Percentiles rank a stretch among this genome's conserved stretches.
Evolutionary conservation across 92 coral and sea anemone species (phyloP).

Genomic region (Bergia sp.): DNA sequence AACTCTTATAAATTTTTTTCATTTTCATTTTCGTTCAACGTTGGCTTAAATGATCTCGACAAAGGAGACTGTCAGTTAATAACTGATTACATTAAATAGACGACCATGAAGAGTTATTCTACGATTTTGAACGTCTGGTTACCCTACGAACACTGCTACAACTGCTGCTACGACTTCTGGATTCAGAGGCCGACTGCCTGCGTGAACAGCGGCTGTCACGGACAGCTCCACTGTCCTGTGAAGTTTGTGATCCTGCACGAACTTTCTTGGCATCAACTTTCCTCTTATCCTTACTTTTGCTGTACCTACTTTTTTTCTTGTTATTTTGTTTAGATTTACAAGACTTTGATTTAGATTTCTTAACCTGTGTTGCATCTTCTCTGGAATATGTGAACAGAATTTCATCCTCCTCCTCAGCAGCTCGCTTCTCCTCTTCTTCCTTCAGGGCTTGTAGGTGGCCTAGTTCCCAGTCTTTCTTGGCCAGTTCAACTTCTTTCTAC

Average conservation of each 20-base stretch:
- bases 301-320: conserved; percentile 68
- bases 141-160: conserved; percentile 74
- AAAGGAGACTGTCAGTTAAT: background rate
- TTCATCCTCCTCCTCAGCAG: conserved; percentile 95
- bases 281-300: conserved; percentile 44
- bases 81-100: conserved; percentile 25
- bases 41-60: background rate
- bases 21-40: background rate
- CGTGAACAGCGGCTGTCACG: conserved; percentile 62
- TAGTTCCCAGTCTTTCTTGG: conserved; percentile 99
- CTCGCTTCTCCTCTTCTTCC: conserved; percentile 94
- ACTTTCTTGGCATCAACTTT: conserved; percentile 39
- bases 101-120: background rate
- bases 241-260: conserved; percentile 71
- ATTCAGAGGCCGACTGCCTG: conserved; percentile 62
- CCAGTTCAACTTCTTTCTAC: conserved; percentile 90
- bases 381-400: conserved; percentile 88
- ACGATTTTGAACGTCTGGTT: conserved; percentile 64
- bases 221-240: conserved; percentile 50
- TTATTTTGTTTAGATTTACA: conserved; percentile 59
- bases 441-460: conserved; percentile 90
- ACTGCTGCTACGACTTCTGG: conserved; percentile 76
- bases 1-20: background rate
- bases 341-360: conserved; percentile 86
- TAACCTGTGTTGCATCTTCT: conserved; percentile 97